Percentiles rank a stretch among this genome's conserved stretches.
Evolutionary conservation across 2,888 invertebrate genomes (phyloP).

Genomic region (Lasius fuliginosus): DNA sequence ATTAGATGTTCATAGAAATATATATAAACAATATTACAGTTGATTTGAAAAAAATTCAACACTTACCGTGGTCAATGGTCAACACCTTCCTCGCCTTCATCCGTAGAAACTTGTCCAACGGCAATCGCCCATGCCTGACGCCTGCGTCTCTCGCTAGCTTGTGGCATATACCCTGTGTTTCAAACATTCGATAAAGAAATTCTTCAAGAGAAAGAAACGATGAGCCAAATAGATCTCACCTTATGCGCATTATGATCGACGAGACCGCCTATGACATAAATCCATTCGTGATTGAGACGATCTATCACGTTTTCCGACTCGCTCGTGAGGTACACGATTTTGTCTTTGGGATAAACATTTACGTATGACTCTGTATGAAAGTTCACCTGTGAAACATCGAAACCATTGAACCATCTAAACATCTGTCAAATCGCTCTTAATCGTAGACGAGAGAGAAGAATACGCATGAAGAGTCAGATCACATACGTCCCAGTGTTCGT

Average conservation of each 20-base stretch:
- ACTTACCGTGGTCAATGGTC: slow-evolving; percentile 97
- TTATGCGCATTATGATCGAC: slow-evolving; percentile 99
- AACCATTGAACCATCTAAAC: background rate
- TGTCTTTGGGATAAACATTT: slow-evolving; percentile 91
- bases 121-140: slow-evolving; percentile 94
- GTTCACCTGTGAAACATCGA: slow-evolving; percentile 88
- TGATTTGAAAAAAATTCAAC: background rate
- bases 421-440: background rate
- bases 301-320: slow-evolving; percentile 96
- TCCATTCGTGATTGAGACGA: slow-evolving; percentile 91
- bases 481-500: slow-evolving; percentile 96
- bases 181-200: slow-evolving; percentile 53
- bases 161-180: slow-evolving; percentile 92
- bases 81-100: slow-evolving; percentile 97
- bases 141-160: slow-evolving; percentile 93
- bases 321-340: slow-evolving; percentile 96
- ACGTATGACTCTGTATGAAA: slow-evolving; percentile 90
- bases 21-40: background rate
- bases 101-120: slow-evolving; percentile 95
- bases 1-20: background rate
- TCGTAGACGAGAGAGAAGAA: background rate
- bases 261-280: slow-evolving; percentile 98
- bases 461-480: background rate
- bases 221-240: slow-evolving; percentile 83
- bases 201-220: slow-evolving; percentile 36